Evolutionary conservation across 2,797 vertebrate species (phyloP).

Genomic region (Coregonus suidteri): DNA sequence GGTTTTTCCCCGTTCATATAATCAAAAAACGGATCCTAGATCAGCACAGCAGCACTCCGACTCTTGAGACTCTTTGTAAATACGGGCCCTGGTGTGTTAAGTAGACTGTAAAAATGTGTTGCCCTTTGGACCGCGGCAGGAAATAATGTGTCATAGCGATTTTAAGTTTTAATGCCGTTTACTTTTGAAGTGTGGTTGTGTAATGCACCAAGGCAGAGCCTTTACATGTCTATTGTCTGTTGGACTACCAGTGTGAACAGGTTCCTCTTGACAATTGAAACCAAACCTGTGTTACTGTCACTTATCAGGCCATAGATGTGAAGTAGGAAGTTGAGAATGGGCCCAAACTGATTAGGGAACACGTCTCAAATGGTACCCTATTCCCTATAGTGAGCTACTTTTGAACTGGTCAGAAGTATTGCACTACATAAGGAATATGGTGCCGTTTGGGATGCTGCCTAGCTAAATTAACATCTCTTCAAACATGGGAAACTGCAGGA

Average conservation of each 20-base stretch:
- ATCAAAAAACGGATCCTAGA: too few species aligned
- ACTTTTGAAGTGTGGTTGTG: background rate
- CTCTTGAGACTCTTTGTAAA: too few species aligned
- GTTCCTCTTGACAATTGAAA: conserved; percentile 4
- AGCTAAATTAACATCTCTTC: background rate
- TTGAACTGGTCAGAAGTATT: background rate
- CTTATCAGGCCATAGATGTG: background rate
- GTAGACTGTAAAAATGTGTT: background rate
- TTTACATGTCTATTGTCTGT: background rate
- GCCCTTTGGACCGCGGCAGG: background rate
- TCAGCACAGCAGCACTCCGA: too few species aligned
- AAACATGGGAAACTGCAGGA: background rate
- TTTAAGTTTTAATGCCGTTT: background rate
- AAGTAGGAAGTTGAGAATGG: background rate
- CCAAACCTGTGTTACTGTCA: background rate
- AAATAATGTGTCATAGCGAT: background rate
- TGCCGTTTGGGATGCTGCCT: background rate
- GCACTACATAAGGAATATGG: background rate
- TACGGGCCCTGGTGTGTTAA: background rate
- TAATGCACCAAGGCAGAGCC: too few species aligned
- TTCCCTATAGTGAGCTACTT: background rate
- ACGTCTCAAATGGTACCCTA: background rate
- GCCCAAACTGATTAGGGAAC: background rate
- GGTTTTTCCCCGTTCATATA: too few species aligned
- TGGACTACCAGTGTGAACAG: background rate